Percentiles rank a stretch among this genome's conserved stretches.
Evolutionary conservation across 2,113 vertebrate genomes (phyloP).

Genomic region (Marmota flaviventris): DNA sequence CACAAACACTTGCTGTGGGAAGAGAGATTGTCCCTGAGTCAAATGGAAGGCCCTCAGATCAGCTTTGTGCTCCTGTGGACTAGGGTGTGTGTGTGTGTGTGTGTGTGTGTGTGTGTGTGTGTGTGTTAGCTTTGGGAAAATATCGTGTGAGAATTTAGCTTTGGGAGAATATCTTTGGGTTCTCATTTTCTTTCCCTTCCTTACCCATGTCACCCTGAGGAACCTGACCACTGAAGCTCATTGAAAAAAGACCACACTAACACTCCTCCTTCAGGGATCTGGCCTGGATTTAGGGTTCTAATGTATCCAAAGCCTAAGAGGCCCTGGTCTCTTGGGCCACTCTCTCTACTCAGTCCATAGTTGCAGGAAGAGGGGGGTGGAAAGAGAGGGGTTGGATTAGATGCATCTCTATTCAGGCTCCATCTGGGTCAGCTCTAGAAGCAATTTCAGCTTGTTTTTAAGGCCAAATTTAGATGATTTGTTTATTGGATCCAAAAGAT

Average conservation of each 20-base stretch:
- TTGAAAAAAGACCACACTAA: background rate
- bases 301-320: background rate
- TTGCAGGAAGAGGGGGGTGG: accelerated
- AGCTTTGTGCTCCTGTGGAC: background rate
- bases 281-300: background rate
- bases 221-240: background rate
- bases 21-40: background rate
- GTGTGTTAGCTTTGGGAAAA: background rate
- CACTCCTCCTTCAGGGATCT: background rate
- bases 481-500: background rate
- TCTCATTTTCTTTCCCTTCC: background rate
- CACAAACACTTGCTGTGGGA: background rate
- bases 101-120: background rate
- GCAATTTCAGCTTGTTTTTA: background rate
- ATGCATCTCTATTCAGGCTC: background rate
- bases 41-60: background rate
- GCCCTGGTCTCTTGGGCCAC: background rate
- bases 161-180: background rate
- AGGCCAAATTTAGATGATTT: background rate
- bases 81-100: background rate
- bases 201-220: background rate
- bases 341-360: background rate
- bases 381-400: background rate
- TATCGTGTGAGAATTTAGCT: background rate
- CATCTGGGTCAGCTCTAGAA: background rate